A percentile compares a stretch with the other conserved stretches of the same genome.
phyloP scores from a whole-genome alignment of 2,888 invertebrate genomes.

The Choreutis nemorana region DNA sequence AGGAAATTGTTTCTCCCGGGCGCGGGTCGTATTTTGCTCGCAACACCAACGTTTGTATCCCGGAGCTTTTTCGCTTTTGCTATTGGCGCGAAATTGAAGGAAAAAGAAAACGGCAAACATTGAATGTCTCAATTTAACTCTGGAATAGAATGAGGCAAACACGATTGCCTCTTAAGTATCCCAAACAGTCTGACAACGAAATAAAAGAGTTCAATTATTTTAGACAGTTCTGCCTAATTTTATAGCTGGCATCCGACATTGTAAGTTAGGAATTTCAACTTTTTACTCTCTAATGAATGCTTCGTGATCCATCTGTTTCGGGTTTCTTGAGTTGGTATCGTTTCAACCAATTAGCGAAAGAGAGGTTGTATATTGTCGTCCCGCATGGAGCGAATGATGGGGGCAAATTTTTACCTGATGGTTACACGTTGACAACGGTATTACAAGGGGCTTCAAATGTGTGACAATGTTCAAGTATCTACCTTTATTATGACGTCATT shows the following conservation, averaged over 20 bases:
- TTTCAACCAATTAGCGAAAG: slow-evolving; percentile 45
- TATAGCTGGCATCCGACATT: slow-evolving; percentile 10
- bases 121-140: slow-evolving; percentile 57
- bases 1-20: slow-evolving; percentile 43
- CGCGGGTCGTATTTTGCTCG: too few relatives aligned
- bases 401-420: slow-evolving; percentile 57
- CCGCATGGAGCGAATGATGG: slow-evolving; percentile 37
- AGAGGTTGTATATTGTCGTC: slow-evolving; percentile 38
- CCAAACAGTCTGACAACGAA: slow-evolving; percentile 20
- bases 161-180: slow-evolving; percentile 41
- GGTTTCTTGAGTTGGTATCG: slow-evolving; percentile 27
- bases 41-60: slow-evolving; percentile 52
- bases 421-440: slow-evolving; percentile 52
- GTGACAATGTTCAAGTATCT: slow-evolving; percentile 30
- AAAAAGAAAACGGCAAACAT: slow-evolving; percentile 55
- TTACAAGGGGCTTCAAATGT: slow-evolving; percentile 41
- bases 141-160: slow-evolving; percentile 22
- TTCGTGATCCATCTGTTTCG: slow-evolving; percentile 36
- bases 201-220: slow-evolving; percentile 41
- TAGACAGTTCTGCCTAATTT: slow-evolving; percentile 39
- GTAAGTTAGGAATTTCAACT: slow-evolving; percentile 28
- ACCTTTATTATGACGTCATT: slow-evolving; percentile 27
- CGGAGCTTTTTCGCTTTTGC: slow-evolving; percentile 45
- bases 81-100: slow-evolving; percentile 50
- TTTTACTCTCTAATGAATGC: slow-evolving; percentile 40